Percentiles rank a stretch among this genome's conserved stretches.
These are phyloP conservation scores for Drosophila fulvimacula DNA, from an alignment of 2,888 invertebrate species.

Conservation along the genomic window DNA sequence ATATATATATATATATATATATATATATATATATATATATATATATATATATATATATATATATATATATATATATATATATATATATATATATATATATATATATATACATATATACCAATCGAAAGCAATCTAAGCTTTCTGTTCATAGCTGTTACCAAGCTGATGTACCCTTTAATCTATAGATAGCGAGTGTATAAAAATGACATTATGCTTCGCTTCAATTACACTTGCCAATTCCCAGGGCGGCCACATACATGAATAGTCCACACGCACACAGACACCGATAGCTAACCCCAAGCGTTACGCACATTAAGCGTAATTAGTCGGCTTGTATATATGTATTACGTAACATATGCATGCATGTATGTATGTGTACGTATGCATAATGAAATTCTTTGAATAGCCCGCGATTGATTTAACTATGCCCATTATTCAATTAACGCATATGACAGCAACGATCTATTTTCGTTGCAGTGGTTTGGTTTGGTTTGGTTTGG, in stretches of 20 bases:
- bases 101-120: background rate
- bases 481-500: background rate
- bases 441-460: constrained; percentile 29
- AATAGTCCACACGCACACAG: constrained; percentile 6
- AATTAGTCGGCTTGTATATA: constrained; percentile 43
- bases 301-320: constrained; percentile 37
- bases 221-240: constrained; percentile 64
- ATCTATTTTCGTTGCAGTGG: constrained; percentile 34
- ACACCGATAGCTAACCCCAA: background rate
- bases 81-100: background rate
- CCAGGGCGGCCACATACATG: constrained; percentile 39
- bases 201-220: constrained; percentile 50
- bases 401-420: constrained; percentile 45
- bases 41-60: background rate
- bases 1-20: background rate
- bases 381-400: constrained; percentile 10
- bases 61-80: no score
- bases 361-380: background rate
- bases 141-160: background rate
- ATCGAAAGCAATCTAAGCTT: background rate
- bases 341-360: background rate
- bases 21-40: no score
- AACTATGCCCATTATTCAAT: constrained; percentile 53
- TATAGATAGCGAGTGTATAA: constrained; percentile 9
- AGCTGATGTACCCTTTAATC: background rate